phyloP scores from a whole-genome alignment of 2,888 invertebrate genomes.

The Drosophila quasianomalipes region DNA sequence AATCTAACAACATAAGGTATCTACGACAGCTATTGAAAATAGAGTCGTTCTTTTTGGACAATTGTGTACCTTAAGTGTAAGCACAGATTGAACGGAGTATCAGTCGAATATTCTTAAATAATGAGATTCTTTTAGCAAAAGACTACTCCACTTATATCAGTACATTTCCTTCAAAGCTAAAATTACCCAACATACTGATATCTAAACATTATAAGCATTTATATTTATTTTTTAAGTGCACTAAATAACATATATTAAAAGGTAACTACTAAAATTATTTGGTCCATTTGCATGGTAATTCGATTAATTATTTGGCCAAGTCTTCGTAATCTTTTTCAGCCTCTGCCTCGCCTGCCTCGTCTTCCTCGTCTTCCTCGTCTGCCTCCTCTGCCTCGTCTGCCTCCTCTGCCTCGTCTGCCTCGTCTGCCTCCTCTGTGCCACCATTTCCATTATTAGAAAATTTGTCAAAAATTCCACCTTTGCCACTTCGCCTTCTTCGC shows the following conservation, averaged over 20 bases:
- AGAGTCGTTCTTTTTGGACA: fast-evolving
- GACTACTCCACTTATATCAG: neutral
- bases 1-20: no score
- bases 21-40: neutral
- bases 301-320: neutral
- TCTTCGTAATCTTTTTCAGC: neutral
- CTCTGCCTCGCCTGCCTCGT: neutral
- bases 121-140: neutral
- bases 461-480: neutral
- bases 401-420: no score
- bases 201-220: neutral
- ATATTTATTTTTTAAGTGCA: neutral
- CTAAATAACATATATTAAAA: neutral
- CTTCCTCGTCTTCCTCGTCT: neutral
- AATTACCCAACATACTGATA: neutral
- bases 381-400: neutral
- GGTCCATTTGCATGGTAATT: neutral
- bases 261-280: neutral
- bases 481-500: neutral
- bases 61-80: neutral
- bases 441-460: neutral
- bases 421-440: no score
- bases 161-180: neutral
- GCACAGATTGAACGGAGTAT: neutral
- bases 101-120: neutral